These are phyloP conservation scores for Centropus bengalensis DNA, from an alignment of 2,113 vertebrate genomes.

Conservation along the genomic window DNA sequence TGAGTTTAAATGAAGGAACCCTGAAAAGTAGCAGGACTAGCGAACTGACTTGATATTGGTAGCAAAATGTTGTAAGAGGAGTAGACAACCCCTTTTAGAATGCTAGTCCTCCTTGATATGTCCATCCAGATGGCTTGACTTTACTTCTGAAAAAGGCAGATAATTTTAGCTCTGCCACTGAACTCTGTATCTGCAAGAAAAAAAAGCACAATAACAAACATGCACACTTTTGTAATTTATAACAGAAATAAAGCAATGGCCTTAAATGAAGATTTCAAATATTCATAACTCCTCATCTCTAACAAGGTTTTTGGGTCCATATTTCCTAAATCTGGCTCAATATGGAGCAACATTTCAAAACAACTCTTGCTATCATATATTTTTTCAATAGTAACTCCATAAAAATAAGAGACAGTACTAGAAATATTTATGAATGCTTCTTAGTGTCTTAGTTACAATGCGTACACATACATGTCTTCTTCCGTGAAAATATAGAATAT, in stretches of 20 bases:
- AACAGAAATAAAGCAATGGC: neutral
- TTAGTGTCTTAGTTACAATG: neutral
- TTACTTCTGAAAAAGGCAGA: neutral
- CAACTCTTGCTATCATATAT: neutral
- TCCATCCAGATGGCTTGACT: neutral
- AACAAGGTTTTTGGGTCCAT: neutral
- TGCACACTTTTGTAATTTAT: accelerated
- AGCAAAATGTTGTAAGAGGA: neutral
- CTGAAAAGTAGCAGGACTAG: neutral
- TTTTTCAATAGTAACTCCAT: neutral
- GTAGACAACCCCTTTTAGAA: neutral
- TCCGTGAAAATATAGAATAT: too few species aligned
- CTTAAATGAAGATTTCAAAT: neutral
- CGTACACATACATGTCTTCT: too few species aligned
- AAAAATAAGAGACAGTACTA: neutral
- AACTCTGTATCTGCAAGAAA: neutral
- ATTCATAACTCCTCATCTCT: neutral
- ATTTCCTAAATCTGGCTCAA: neutral
- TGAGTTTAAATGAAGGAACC: neutral
- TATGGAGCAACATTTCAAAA: neutral
- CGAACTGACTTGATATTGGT: neutral
- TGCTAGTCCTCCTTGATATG: neutral
- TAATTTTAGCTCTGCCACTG: neutral
- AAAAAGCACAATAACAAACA: neutral
- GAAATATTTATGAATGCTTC: neutral